Evolutionary conservation across 2,888 invertebrate genomes (phyloP).

Genomic region (Emmelina monodactyla): DNA sequence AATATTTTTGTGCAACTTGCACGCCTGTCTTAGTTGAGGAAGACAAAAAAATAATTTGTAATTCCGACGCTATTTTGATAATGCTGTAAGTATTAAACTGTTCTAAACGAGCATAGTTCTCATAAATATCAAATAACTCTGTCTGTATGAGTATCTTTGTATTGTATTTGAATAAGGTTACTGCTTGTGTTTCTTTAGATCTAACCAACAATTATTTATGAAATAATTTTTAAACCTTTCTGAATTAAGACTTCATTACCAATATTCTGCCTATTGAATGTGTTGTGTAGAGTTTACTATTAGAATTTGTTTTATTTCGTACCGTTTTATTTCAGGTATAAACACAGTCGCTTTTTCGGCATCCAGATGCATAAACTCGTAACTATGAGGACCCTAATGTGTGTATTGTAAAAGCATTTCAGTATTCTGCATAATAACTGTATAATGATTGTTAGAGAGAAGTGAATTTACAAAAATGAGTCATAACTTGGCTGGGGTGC

Average conservation of each 20-base stretch:
- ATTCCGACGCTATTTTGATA: slow-evolving; percentile 57
- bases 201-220: too few species aligned
- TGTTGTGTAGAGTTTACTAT: too few species aligned
- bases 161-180: too few species aligned
- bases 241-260: too few species aligned
- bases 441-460: slow-evolving; percentile 44
- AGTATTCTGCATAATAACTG: not conserved
- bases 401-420: slow-evolving; percentile 18
- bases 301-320: too few species aligned
- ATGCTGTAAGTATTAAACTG: slow-evolving; percentile 61
- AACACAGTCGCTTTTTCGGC: slow-evolving; percentile 49
- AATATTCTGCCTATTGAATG: too few species aligned
- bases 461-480: slow-evolving; percentile 63
- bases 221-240: too few species aligned
- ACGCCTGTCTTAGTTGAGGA: slow-evolving; percentile 61
- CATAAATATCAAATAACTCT: too few species aligned
- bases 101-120: too few species aligned
- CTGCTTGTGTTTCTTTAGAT: too few species aligned
- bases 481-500: slow-evolving; percentile 84
- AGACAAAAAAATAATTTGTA: slow-evolving; percentile 59
- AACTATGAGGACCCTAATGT: slow-evolving; percentile 49
- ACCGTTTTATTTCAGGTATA: slow-evolving; percentile 64
- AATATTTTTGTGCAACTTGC: slow-evolving; percentile 60
- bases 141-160: too few species aligned
- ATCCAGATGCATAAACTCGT: slow-evolving; percentile 44